A percentile compares a stretch with the other conserved stretches of the same genome.
Conservation (phyloP, 2,888 invertebrate species). For the Euclidia mi region DNA sequence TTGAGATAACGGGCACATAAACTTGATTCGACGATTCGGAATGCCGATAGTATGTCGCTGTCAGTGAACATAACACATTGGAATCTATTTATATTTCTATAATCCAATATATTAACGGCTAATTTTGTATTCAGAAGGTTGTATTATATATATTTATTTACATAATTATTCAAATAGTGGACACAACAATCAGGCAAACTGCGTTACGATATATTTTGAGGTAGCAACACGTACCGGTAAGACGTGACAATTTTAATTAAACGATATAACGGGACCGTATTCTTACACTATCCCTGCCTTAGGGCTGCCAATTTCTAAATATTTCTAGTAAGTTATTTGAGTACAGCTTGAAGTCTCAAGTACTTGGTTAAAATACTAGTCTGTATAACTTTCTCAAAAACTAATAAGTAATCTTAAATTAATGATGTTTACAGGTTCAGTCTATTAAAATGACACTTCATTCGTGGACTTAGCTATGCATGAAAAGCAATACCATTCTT, state of each 20-base stretch:
- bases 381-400: too few species aligned
- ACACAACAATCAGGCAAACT: constrained; percentile 50
- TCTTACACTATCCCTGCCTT: constrained; percentile 35
- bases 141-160: constrained; percentile 46
- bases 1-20: neutral
- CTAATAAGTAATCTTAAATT: too few species aligned
- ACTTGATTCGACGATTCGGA: constrained; percentile 23
- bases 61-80: constrained; percentile 28
- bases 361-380: too few species aligned
- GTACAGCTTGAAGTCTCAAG: too few species aligned
- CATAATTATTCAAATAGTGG: constrained; percentile 49
- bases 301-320: constrained; percentile 38
- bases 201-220: constrained; percentile 44
- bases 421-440: too few species aligned
- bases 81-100: constrained; percentile 28
- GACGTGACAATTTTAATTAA: constrained; percentile 80
- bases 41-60: constrained; percentile 19
- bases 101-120: constrained; percentile 35
- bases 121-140: constrained; percentile 36
- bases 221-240: constrained; percentile 37
- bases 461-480: too few species aligned
- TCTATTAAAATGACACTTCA: too few species aligned
- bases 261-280: constrained; percentile 69
- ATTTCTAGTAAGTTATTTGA: neutral
- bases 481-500: too few species aligned